Percentiles rank a stretch among this genome's conserved stretches.
phyloP scores from a whole-genome alignment of 2,888 invertebrate genomes.

The Strigamia maritima region DNA sequence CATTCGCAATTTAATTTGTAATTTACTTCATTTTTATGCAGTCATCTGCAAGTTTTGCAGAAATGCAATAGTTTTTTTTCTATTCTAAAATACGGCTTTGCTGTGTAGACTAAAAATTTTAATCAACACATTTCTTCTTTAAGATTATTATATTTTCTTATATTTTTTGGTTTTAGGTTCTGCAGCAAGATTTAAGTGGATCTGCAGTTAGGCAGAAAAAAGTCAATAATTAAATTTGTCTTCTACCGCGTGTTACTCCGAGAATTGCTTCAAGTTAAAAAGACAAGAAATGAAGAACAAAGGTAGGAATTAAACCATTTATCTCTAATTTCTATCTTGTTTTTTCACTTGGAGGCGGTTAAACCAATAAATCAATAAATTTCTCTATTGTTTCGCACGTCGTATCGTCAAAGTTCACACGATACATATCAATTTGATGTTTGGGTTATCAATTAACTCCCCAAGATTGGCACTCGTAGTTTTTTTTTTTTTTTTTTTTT shows the following conservation, averaged over 20 bases:
- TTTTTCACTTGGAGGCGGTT: too few species aligned
- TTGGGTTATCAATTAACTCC: background rate
- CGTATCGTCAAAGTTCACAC: background rate
- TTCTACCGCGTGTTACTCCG: background rate
- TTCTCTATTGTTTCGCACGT: too few species aligned
- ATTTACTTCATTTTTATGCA: too few species aligned
- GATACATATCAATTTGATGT: conserved; percentile 3
- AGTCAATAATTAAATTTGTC: background rate
- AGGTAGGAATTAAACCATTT: background rate
- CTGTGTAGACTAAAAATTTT: too few species aligned
- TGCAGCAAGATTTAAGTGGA: background rate
- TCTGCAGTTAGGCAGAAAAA: background rate
- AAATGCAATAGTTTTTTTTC: too few species aligned
- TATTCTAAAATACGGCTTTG: too few species aligned
- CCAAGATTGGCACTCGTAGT: background rate
- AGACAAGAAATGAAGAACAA: background rate
- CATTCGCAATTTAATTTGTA: too few species aligned
- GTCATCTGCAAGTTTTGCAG: too few species aligned
- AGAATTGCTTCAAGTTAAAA: background rate
- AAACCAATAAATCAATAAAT: background rate
- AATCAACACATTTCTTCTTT: too few species aligned
- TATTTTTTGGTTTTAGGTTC: background rate
- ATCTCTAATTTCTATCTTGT: background rate
- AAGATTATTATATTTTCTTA: background rate
- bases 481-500: background rate